Conservation (phyloP, 2,113 vertebrate species). For the Platysteira castanea region DNA sequence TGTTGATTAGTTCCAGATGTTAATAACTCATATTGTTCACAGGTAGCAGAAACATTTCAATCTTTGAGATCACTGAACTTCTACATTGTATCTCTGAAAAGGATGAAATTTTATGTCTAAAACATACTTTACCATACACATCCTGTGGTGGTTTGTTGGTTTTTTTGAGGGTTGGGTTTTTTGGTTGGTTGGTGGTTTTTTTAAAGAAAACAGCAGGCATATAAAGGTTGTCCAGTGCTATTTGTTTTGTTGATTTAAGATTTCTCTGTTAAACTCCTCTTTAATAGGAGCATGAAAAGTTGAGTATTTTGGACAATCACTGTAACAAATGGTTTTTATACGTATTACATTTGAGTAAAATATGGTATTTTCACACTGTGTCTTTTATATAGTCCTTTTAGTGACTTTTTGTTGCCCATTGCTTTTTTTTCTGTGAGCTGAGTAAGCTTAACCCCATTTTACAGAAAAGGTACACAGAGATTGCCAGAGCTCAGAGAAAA, state of each 20-base stretch:
- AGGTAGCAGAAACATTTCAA: not conserved
- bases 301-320: accelerated
- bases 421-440: not conserved
- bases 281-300: not conserved
- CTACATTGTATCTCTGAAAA: not conserved
- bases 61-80: not conserved
- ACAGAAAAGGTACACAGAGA: not conserved
- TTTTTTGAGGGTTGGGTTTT: not conserved
- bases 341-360: not conserved
- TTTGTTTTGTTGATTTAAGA: not conserved
- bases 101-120: not conserved
- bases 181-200: not conserved
- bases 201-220: not conserved
- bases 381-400: not conserved
- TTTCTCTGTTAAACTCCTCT: not conserved
- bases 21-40: not conserved
- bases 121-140: not conserved
- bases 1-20: not conserved
- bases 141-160: not conserved
- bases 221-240: not conserved
- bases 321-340: not conserved
- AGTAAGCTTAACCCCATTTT: not conserved
- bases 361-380: accelerated
- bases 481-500: not conserved
- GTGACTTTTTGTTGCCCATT: not conserved